A percentile compares a stretch with the other conserved stretches of the same genome.
Evolutionary conservation across 2,888 invertebrate species (phyloP).

Genomic region (Drosophila stalkeri): DNA sequence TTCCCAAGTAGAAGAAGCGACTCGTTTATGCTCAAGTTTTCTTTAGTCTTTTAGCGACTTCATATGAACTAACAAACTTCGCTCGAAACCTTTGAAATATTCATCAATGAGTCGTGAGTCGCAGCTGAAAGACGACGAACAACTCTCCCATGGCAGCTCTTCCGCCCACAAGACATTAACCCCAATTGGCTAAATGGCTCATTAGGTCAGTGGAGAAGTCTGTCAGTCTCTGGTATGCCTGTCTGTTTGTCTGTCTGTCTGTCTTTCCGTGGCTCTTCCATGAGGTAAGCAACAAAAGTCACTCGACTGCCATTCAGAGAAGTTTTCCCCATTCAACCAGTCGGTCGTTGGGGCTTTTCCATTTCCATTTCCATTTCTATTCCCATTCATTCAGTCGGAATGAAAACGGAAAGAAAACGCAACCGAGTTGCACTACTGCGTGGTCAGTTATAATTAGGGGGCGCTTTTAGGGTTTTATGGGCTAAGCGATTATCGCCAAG

Average conservation of each 20-base stretch:
- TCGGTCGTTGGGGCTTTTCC: slow-evolving; percentile 38
- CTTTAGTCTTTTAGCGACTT: slow-evolving; percentile 57
- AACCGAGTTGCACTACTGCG: slow-evolving; percentile 74
- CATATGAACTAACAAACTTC: slow-evolving; percentile 53
- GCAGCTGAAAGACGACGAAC: slow-evolving; percentile 35
- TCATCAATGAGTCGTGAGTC: slow-evolving; percentile 63
- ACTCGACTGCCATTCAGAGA: slow-evolving; percentile 51
- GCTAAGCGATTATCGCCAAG: slow-evolving; percentile 68
- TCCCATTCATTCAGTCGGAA: slow-evolving; percentile 32
- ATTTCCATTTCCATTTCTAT: slow-evolving; percentile 25
- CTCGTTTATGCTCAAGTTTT: slow-evolving; percentile 30
- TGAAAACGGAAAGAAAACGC: slow-evolving; percentile 51
- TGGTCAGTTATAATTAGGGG: slow-evolving; percentile 81
- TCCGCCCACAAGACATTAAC: slow-evolving; percentile 71
- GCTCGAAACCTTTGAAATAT: slow-evolving; percentile 72
- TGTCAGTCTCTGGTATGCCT: neutral
- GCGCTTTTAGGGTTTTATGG: slow-evolving; percentile 65
- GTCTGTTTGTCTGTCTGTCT: slow-evolving; percentile 18
- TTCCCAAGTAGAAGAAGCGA: slow-evolving; percentile 35
- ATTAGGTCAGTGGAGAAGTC: slow-evolving; percentile 80
- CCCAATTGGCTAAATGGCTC: slow-evolving; percentile 82
- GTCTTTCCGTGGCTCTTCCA: slow-evolving; percentile 31
- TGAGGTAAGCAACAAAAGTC: slow-evolving; percentile 42
- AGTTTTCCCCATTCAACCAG: slow-evolving; percentile 57
- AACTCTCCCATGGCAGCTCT: slow-evolving; percentile 5